phyloP scores from a whole-genome alignment of 2,797 vertebrate genomes.

The Bucorvus abyssinicus region DNA sequence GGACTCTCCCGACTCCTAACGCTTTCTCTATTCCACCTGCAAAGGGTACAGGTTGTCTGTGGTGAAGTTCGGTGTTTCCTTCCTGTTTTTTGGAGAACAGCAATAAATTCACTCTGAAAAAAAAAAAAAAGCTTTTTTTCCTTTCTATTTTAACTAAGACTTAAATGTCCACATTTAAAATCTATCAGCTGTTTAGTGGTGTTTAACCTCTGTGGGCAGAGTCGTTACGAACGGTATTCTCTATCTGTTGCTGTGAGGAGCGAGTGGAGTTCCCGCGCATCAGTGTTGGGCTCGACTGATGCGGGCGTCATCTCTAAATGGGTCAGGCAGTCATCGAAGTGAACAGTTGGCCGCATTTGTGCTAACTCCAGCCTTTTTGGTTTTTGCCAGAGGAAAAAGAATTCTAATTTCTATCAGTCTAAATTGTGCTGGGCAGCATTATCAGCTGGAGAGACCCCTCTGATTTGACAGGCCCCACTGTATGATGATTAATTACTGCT shows the following conservation, averaged over 20 bases:
- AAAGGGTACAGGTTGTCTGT: neutral
- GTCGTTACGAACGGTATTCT: neutral
- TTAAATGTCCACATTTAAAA: neutral
- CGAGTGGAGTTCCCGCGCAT: slow-evolving; percentile 5
- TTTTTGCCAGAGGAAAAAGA: slow-evolving; percentile 88
- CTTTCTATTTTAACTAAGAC: neutral
- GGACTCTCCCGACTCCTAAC: neutral
- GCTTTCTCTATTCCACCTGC: slow-evolving; percentile 29
- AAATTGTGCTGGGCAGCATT: slow-evolving; percentile 97
- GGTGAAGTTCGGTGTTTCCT: neutral
- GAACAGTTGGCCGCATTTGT: slow-evolving; percentile 79
- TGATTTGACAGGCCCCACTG: slow-evolving; percentile 95
- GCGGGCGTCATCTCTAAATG: slow-evolving; percentile 55
- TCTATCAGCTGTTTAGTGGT: neutral
- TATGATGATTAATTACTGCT: slow-evolving; percentile 99
- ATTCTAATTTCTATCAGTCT: slow-evolving; percentile 97
- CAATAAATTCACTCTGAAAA: neutral
- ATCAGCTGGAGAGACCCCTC: slow-evolving; percentile 94
- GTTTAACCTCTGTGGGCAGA: neutral
- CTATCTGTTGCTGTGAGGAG: slow-evolving; percentile 27
- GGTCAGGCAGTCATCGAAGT: slow-evolving; percentile 83
- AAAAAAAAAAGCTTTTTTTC: neutral
- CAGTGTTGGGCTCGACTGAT: neutral
- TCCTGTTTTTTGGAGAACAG: neutral
- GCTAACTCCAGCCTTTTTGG: slow-evolving; percentile 79